Conservation (phyloP, 2,888 invertebrate genomes). For the Drosophila peninsularis region DNA sequence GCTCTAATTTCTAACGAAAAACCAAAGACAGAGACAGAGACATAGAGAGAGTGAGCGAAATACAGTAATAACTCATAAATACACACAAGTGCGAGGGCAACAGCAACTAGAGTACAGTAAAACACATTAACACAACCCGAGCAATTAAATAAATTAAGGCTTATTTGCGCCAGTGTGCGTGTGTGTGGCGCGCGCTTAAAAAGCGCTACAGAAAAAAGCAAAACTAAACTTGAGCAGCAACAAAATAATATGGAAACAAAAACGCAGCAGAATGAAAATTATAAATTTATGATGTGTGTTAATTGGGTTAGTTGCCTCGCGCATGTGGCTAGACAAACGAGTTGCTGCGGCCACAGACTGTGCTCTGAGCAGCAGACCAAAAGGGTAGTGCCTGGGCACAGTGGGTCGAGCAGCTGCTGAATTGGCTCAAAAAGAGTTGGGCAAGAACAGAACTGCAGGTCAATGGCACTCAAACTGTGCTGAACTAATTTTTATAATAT, state of each 20-base stretch:
- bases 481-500: background rate
- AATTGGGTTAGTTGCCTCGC: conserved; percentile 67
- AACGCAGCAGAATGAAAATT: conserved; percentile 32
- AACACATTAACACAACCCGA: conserved; percentile 36
- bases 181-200: conserved; percentile 46
- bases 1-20: conserved; percentile 56
- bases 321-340: background rate
- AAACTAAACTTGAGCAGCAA: conserved; percentile 11
- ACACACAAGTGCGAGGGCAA: conserved; percentile 36
- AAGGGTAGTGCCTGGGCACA: background rate
- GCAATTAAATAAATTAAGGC: conserved; percentile 82
- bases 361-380: background rate
- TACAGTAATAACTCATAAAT: conserved; percentile 33
- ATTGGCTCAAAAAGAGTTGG: background rate
- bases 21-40: background rate
- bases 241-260: conserved; percentile 22
- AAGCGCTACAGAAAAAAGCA: conserved; percentile 44
- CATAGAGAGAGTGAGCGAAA: conserved; percentile 2
- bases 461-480: background rate
- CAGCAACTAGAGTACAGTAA: conserved; percentile 33
- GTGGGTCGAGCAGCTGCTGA: background rate
- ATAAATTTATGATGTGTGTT: conserved; percentile 71
- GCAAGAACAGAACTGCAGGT: too few species aligned
- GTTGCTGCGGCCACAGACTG: background rate
- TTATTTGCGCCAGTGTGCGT: conserved; percentile 48